Evolutionary conservation across 92 coral and sea anemone genomes (phyloP).

Genomic region (Phenganax stokvisi): DNA sequence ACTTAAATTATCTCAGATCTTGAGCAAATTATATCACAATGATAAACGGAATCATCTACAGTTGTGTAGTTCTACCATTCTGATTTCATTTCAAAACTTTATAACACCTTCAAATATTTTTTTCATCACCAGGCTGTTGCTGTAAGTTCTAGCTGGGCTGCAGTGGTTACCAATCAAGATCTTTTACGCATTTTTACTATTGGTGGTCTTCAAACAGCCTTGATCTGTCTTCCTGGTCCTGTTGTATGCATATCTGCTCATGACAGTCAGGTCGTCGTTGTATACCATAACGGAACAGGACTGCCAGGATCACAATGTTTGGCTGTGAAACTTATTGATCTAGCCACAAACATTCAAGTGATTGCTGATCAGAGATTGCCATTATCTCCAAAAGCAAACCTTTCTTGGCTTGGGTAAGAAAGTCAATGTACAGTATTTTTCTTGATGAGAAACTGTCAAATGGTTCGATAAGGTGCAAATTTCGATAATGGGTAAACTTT

Average conservation of each 20-base stretch:
- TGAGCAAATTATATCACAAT: background rate
- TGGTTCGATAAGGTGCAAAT: background rate
- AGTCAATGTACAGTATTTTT: background rate
- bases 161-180: conserved; percentile 75
- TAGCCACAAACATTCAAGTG: conserved; percentile 50
- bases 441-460: background rate
- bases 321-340: conserved; percentile 68
- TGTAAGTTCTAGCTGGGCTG: conserved; percentile 69
- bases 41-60: too few species aligned
- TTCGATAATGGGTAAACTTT: too few species aligned
- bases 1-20: background rate
- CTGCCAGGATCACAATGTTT: conserved; percentile 84
- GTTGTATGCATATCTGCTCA: conserved; percentile 85
- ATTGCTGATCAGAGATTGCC: conserved; percentile 67
- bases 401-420: conserved; percentile 89
- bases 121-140: conserved; percentile 59
- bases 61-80: too few species aligned
- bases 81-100: background rate
- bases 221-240: conserved; percentile 77
- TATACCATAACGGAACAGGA: conserved; percentile 72
- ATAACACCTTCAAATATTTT: background rate
- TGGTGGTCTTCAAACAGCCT: conserved; percentile 79
- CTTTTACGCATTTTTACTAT: conserved; percentile 73
- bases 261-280: conserved; percentile 58
- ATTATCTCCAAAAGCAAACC: conserved; percentile 71